Percentiles rank a stretch among this genome's conserved stretches.
Conservation (phyloP, 1,140 invertebrate species). For the Hylaeus volcanicus region DNA sequence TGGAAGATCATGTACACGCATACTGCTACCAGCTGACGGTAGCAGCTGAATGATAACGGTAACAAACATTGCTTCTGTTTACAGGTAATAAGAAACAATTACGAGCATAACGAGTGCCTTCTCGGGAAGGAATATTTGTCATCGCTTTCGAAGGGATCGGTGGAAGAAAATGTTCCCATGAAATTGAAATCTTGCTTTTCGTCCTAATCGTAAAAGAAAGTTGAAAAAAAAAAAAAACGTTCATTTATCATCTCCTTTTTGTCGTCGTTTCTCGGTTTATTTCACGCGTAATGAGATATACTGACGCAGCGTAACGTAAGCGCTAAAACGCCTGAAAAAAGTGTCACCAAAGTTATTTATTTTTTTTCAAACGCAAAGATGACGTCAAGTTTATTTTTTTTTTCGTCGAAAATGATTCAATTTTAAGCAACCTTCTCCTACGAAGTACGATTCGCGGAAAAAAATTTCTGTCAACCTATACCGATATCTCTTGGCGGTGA, state of each 20-base stretch:
- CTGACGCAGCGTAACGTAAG: too few relatives aligned
- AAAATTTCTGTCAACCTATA: not conserved
- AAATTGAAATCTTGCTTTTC: not conserved
- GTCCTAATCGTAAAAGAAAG: not conserved
- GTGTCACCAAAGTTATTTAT: not conserved
- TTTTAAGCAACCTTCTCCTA: not conserved
- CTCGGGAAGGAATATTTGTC: not conserved
- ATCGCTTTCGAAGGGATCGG: not conserved
- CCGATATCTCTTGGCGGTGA: conserved; percentile 19
- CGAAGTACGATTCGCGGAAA: not conserved
- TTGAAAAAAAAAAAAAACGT: not conserved
- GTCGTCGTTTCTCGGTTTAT: not conserved
- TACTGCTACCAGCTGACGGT: not conserved
- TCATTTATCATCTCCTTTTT: too few relatives aligned
- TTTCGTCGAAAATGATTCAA: not conserved
- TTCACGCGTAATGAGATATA: not conserved
- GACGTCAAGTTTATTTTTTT: not conserved
- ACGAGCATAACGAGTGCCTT: not conserved
- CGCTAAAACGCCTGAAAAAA: not conserved
- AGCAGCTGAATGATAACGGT: not conserved
- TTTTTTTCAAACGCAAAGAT: not conserved
- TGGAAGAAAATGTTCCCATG: too few relatives aligned
- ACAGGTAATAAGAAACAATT: not conserved
- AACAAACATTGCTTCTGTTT: not conserved
- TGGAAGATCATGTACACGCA: not conserved